Conservation (phyloP, 2,113 vertebrate species). For the Pelmatolapia mariae region DNA sequence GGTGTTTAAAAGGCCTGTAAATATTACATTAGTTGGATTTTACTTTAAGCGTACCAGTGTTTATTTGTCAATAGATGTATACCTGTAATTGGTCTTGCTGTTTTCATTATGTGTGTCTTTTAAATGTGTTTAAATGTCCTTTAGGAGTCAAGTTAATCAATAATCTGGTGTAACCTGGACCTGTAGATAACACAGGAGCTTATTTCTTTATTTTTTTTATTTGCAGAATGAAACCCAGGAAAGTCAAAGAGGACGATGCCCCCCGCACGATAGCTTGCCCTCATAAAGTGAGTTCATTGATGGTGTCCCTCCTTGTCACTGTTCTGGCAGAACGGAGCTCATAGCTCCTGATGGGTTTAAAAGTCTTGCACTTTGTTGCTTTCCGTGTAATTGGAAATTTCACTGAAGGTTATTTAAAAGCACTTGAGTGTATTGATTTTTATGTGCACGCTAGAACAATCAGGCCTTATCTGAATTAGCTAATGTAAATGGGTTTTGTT, state of each 20-base stretch:
- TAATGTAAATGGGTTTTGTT: background rate
- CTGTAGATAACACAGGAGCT: background rate
- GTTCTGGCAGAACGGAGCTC: background rate
- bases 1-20: background rate
- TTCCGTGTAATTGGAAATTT: background rate
- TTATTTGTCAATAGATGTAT: background rate
- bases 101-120: background rate
- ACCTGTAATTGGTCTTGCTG: background rate
- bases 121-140: background rate
- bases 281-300: constrained; percentile 87
- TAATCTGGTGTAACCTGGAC: background rate
- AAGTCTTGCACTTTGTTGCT: background rate
- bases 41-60: background rate
- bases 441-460: background rate
- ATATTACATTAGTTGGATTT: background rate
- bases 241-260: constrained; percentile 98
- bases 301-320: background rate
- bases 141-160: background rate
- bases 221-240: constrained; percentile 96
- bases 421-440: background rate
- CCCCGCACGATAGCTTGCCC: constrained; percentile 98
- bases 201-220: background rate
- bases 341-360: background rate
- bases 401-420: background rate
- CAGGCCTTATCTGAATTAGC: background rate